These are phyloP conservation scores for Acrocephalus kingi DNA, from an alignment of 2,113 vertebrate genomes.

Conservation along the genomic window DNA sequence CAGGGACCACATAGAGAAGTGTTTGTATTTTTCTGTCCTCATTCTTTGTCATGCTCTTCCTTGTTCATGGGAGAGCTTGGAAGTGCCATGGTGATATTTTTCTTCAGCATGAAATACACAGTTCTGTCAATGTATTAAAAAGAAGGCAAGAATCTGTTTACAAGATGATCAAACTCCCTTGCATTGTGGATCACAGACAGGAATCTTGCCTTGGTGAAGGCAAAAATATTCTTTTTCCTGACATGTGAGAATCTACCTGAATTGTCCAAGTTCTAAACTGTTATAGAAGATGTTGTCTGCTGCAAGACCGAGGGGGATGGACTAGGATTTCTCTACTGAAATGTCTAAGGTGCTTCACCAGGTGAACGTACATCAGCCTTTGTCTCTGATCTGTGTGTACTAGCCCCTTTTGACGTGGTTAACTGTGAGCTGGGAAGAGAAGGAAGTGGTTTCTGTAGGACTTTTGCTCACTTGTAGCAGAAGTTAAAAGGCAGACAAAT, in stretches of 20 bases:
- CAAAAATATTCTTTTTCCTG: not conserved
- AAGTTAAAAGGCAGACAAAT: not conserved
- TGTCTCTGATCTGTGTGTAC: not conserved
- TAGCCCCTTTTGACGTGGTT: not conserved
- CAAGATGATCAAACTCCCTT: not conserved
- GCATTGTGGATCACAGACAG: not conserved
- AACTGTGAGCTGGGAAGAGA: not conserved
- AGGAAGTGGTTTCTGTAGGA: not conserved
- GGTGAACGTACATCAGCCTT: not conserved
- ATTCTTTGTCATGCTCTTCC: not conserved
- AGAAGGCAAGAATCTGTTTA: not conserved
- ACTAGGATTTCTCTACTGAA: not conserved
- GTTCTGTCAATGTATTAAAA: not conserved
- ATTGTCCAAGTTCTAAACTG: not conserved
- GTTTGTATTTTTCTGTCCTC: not conserved
- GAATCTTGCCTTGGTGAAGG: not conserved
- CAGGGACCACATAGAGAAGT: not conserved
- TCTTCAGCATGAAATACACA: not conserved
- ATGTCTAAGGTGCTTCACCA: not conserved
- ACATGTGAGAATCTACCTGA: not conserved
- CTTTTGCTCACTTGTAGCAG: not conserved
- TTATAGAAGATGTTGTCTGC: not conserved
- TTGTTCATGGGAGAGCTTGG: not conserved
- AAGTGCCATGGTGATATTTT: not conserved
- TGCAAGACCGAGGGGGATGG: not conserved